phyloP scores from a whole-genome alignment of 2,888 invertebrate genomes.

The Xestia sexstrigata region DNA sequence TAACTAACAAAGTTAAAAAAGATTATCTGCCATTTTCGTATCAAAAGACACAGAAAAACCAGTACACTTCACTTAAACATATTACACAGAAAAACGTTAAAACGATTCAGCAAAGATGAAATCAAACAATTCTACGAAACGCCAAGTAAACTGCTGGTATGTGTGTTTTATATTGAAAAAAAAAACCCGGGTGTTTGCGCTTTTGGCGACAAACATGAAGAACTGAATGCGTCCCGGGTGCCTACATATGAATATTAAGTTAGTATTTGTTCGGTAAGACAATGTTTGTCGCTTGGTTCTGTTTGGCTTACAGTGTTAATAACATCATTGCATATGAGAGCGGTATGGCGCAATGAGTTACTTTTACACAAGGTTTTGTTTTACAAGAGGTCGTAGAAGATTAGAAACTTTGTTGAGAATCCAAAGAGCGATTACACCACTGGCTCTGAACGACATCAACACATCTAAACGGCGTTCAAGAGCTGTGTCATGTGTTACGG shows the following conservation, averaged over 20 bases:
- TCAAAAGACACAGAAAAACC: conserved; percentile 34
- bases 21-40: conserved; percentile 12
- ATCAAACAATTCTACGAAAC: conserved; percentile 56
- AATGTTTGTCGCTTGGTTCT: conserved; percentile 52
- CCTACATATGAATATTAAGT: conserved; percentile 49
- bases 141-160: conserved; percentile 48
- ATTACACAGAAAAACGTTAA: conserved; percentile 30
- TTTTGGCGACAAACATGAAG: conserved; percentile 74
- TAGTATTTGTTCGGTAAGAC: conserved; percentile 62
- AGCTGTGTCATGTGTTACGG: background rate
- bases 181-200: conserved; percentile 71
- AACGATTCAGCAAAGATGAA: conserved; percentile 52
- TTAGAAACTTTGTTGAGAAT: too few relatives aligned
- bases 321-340: conserved; percentile 52
- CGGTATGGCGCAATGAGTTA: conserved; percentile 20
- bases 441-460: background rate
- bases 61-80: conserved; percentile 9
- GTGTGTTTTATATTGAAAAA: conserved; percentile 69
- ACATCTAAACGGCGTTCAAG: background rate
- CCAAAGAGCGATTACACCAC: background rate
- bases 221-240: conserved; percentile 70
- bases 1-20: conserved; percentile 14
- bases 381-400: too few relatives aligned
- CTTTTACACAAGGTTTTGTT: background rate
- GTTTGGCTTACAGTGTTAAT: conserved; percentile 57